Percentiles rank a stretch among this genome's conserved stretches.
Conservation (phyloP, 2,797 vertebrate species). For the Pseudochromis fuscus region DNA sequence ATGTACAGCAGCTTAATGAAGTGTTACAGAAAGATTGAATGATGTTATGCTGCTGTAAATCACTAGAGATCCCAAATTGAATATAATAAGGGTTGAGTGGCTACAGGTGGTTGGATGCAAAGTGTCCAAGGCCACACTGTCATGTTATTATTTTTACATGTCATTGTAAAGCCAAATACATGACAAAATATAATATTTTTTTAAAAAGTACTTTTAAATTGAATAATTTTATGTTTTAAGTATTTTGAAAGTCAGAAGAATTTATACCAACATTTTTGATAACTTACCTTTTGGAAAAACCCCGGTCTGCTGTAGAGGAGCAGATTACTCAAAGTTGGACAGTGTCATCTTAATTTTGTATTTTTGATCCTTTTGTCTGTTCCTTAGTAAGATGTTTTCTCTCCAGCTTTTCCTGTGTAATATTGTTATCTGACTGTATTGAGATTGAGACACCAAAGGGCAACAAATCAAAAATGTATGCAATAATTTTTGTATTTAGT, state of each 20-base stretch:
- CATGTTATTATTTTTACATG: neutral
- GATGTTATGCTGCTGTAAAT: conserved; percentile 2
- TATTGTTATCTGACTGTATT: neutral
- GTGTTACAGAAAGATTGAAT: neutral
- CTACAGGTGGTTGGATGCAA: neutral
- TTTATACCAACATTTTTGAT: no score
- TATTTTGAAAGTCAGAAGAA: no score
- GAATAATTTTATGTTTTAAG: no score
- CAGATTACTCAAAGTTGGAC: neutral
- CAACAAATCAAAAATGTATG: neutral
- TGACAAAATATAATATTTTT: no score
- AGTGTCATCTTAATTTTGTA: neutral
- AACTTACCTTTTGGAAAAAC: no score
- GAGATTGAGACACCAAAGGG: neutral
- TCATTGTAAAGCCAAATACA: no score
- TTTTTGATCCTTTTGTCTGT: neutral
- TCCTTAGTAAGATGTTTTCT: neutral
- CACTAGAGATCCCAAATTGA: neutral
- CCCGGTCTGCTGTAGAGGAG: no score
- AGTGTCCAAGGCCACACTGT: neutral
- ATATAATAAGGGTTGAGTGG: neutral
- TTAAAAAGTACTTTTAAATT: no score
- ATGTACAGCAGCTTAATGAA: conserved; percentile 5
- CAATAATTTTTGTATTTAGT: neutral
- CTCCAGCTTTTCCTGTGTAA: neutral